These are phyloP conservation scores for Lordiphosa collinella DNA, from an alignment of 1,140 invertebrate species.

Conservation along the genomic window DNA sequence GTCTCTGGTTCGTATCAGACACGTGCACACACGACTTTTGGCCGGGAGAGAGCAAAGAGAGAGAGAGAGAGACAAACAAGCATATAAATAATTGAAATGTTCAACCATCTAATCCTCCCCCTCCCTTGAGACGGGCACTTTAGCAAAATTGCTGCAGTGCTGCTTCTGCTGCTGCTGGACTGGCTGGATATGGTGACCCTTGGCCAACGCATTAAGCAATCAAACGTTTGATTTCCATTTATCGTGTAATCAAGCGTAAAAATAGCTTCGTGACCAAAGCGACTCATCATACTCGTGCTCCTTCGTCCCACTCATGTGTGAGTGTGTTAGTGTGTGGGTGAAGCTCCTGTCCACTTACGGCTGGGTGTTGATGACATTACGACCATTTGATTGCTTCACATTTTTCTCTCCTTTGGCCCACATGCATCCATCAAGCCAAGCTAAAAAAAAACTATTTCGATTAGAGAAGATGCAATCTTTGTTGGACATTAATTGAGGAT, in stretches of 20 bases:
- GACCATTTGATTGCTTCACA: slow-evolving; percentile 66
- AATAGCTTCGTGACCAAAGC: slow-evolving; percentile 77
- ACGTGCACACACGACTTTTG: slow-evolving; percentile 52
- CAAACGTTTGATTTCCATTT: slow-evolving; percentile 78
- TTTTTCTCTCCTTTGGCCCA: slow-evolving; percentile 21
- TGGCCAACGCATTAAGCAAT: slow-evolving; percentile 64
- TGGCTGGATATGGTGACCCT: slow-evolving; percentile 36
- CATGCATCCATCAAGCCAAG: slow-evolving; percentile 40
- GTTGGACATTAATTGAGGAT: slow-evolving; percentile 5
- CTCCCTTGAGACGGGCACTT: slow-evolving; percentile 29
- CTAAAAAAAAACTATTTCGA: slow-evolving; percentile 7
- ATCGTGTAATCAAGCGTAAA: slow-evolving; percentile 77
- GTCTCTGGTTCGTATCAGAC: slow-evolving; percentile 37
- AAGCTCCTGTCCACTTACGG: slow-evolving; percentile 15
- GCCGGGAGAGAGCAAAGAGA: background rate
- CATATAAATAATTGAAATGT: slow-evolving; percentile 77
- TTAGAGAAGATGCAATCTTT: slow-evolving; percentile 2
- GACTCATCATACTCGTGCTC: slow-evolving; percentile 59
- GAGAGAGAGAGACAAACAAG: slow-evolving; percentile 47
- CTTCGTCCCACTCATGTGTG: slow-evolving; percentile 1
- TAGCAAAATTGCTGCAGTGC: slow-evolving; percentile 65
- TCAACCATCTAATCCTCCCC: slow-evolving; percentile 8
- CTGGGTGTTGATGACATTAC: slow-evolving; percentile 72
- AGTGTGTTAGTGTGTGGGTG: slow-evolving; percentile 18
- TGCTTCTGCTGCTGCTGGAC: slow-evolving; percentile 11